These are phyloP conservation scores for Chanos chanos DNA, from an alignment of 2,797 vertebrate species.

Conservation along the genomic window DNA sequence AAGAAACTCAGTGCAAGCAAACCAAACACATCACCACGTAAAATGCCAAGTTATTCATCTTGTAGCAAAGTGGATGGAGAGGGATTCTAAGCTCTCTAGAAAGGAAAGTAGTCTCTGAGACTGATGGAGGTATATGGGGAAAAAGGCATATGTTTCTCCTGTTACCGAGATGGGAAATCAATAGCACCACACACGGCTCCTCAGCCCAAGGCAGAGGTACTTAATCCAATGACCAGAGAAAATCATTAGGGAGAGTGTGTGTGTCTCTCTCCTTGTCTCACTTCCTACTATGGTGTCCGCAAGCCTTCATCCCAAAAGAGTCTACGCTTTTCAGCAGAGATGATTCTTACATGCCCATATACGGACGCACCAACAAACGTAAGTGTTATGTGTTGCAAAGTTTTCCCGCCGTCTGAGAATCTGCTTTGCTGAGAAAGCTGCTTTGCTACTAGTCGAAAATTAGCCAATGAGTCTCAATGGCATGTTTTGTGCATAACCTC, in stretches of 20 bases:
- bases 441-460: constrained; percentile 56
- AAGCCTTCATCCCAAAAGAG: not conserved
- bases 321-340: not conserved
- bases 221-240: constrained; percentile 55
- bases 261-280: constrained; percentile 1
- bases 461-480: constrained; percentile 45
- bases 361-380: constrained; percentile 23
- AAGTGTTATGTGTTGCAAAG: constrained; percentile 29
- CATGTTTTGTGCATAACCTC: constrained; percentile 58
- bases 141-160: constrained; percentile 55
- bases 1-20: no score
- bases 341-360: constrained; percentile 10
- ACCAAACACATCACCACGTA: no score
- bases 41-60: no score
- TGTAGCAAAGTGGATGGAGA: not conserved
- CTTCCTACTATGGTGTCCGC: not conserved
- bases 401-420: constrained; percentile 54
- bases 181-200: constrained; percentile 55
- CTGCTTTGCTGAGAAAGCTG: constrained; percentile 60
- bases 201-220: constrained; percentile 57
- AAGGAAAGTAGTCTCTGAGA: constrained; percentile 4
- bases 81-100: not conserved
- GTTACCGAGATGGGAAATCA: constrained; percentile 63
- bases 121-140: constrained; percentile 40
- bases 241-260: constrained; percentile 48